Base-by-base conservation (phyloP, 2,888 invertebrate species). In the Xanthorhoe spadicearia region DNA sequence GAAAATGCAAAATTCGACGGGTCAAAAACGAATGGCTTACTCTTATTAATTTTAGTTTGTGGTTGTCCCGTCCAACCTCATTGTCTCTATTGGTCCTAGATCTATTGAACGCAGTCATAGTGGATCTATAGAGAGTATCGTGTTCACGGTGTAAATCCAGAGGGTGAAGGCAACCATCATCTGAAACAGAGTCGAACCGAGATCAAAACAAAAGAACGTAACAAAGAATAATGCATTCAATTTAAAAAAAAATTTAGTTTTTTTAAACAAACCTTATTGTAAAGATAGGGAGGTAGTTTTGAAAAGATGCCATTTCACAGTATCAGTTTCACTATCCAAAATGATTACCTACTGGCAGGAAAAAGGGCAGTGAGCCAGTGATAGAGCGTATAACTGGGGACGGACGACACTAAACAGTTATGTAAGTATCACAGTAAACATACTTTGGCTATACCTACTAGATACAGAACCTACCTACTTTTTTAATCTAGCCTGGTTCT, bases 91-190 rank as follows among this genome's bases (percentile, higher is more conserved):
- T 32, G 28, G 49, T 59, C 17, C 59, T 59, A 4, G 10, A 17
- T n/a, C 50, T 13, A n/a, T 59, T 54, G 18, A 64, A 64, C 38
- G 19, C 54, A 0, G 17, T n/a, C 17, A 59, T 28, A 3, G 64
- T 23, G 3, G 28, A 43, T n/a, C 43, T n/a, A 32, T 54, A 54
- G 8, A 43, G 35, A 0, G 8, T 43, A 9, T 28, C 28, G 38
- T 64, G 49, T 1, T 32, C 50, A 10, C 43, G 43, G 8, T 10
- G 23, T 5, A 64, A 32, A 18, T 64, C 59, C 28, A 32, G 0
- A 17, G 59, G 64, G 46, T 64, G 64, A 13, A 64, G 43, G 38
- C 64, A 64, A 5, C 19, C 17, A 7, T 59, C 52, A 46, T 38
- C 64, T 64, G 50, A 53, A n/a, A 48, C 52, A 3, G 13, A 48